These are phyloP conservation scores for Microctenopoma lineatum DNA, from an alignment of 2,797 vertebrate genomes.

Conservation along the genomic window DNA sequence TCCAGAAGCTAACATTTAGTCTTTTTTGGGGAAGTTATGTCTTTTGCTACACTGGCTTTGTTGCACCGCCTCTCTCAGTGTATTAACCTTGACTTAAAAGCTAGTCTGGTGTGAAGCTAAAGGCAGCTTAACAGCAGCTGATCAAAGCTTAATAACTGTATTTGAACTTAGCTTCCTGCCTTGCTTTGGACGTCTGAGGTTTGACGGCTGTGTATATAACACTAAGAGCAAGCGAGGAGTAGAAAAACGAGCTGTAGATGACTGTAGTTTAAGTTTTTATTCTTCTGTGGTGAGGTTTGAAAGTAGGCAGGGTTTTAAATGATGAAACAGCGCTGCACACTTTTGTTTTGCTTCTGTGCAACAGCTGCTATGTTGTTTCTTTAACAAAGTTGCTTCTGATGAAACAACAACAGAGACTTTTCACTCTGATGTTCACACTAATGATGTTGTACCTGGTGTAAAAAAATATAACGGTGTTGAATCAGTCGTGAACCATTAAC, in stretches of 20 bases:
- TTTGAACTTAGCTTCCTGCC: conserved; percentile 41
- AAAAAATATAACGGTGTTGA: conserved; percentile 47
- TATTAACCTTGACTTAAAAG: conserved; percentile 36
- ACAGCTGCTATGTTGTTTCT: conserved; percentile 49
- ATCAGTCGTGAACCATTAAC: conserved; percentile 61
- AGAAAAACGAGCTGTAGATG: conserved; percentile 45
- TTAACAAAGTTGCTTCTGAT: conserved; percentile 61
- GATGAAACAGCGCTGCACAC: conserved; percentile 76
- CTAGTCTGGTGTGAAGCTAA: conserved; percentile 44
- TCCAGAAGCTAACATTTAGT: conserved; percentile 34
- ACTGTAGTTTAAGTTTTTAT: conserved; percentile 29
- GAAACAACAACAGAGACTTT: conserved; percentile 58
- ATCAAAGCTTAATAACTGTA: conserved; percentile 10
- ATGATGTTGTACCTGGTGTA: conserved; percentile 65
- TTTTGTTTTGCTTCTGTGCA: conserved; percentile 68
- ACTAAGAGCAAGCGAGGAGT: conserved; percentile 50
- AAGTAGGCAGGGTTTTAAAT: conserved; percentile 49
- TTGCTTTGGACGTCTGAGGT: conserved; percentile 41
- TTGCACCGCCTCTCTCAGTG: conserved; percentile 39
- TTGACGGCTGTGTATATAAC: conserved; percentile 52
- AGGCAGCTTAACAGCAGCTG: conserved; percentile 28
- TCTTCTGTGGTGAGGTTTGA: conserved; percentile 38
- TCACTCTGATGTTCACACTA: conserved; percentile 64
- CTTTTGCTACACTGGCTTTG: conserved; percentile 38
- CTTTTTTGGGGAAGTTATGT: conserved; percentile 27